A percentile compares a stretch with the other conserved stretches of the same genome.
These are phyloP conservation scores for Pteria penguin DNA, from an alignment of 2,888 invertebrate genomes.

Conservation along the genomic window DNA sequence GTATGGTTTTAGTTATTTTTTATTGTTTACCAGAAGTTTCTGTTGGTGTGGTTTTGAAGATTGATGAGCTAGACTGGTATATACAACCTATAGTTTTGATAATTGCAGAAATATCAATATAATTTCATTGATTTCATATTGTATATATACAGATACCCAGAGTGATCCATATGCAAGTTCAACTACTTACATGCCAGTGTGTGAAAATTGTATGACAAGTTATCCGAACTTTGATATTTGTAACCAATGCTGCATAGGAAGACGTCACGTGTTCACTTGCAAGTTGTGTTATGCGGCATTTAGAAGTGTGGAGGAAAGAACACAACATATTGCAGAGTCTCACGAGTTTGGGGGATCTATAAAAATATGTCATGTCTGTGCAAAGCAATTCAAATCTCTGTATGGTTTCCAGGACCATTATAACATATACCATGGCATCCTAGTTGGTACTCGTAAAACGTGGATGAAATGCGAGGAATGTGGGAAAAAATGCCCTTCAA, in stretches of 20 bases:
- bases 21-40: too few relatives aligned
- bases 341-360: background rate
- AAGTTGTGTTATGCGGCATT: background rate
- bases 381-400: background rate
- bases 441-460: background rate
- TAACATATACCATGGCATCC: background rate
- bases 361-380: background rate
- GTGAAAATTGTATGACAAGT: too few relatives aligned
- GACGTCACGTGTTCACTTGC: background rate
- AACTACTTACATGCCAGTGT: too few relatives aligned
- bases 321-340: background rate
- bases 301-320: background rate
- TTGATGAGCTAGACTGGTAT: too few relatives aligned
- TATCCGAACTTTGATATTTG: too few relatives aligned
- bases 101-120: too few relatives aligned
- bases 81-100: too few relatives aligned
- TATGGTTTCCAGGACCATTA: background rate
- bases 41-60: too few relatives aligned
- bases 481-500: conserved; percentile 25
- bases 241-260: background rate
- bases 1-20: too few relatives aligned
- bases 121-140: too few relatives aligned
- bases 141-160: too few relatives aligned
- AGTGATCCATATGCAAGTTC: too few relatives aligned
- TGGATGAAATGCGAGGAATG: conserved; percentile 15